Evolutionary conservation across 2,797 vertebrate genomes (phyloP).

Genomic region (Psittacula derbiana): DNA sequence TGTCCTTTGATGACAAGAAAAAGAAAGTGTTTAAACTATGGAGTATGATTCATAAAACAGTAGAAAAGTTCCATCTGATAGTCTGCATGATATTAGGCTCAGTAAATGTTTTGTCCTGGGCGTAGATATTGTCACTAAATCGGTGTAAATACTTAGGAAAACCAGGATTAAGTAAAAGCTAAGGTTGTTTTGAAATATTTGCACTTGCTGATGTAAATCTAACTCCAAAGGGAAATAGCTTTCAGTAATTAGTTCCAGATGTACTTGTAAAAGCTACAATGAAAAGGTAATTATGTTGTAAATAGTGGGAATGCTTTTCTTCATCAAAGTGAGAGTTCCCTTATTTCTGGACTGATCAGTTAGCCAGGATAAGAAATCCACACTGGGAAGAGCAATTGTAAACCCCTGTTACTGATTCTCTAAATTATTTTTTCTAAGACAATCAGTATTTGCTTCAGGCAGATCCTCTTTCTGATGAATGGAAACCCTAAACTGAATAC

Average conservation of each 20-base stretch:
- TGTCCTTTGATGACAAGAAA: constrained; percentile 58
- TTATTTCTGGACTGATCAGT: constrained; percentile 52
- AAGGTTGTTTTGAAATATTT: constrained; percentile 36
- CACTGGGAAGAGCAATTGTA: constrained; percentile 34
- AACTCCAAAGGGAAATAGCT: constrained; percentile 24
- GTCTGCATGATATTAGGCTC: constrained; percentile 54
- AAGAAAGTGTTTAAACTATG: constrained; percentile 67
- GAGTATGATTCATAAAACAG: constrained; percentile 62
- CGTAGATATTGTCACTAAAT: not conserved
- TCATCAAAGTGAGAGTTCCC: constrained; percentile 52
- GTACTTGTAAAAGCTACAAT: constrained; percentile 51
- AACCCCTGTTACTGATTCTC: constrained; percentile 57
- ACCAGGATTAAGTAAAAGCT: not conserved
- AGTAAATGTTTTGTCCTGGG: not conserved
- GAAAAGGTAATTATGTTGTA: constrained; percentile 56
- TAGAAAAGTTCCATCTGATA: constrained; percentile 75
- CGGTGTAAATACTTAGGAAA: not conserved
- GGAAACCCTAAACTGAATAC: constrained; percentile 80
- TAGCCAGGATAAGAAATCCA: constrained; percentile 50
- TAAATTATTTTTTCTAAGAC: constrained; percentile 76
- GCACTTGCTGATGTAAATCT: constrained; percentile 35
- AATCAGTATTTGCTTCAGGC: constrained; percentile 81
- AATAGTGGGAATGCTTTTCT: constrained; percentile 48
- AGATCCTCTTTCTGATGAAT: constrained; percentile 77
- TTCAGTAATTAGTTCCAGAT: constrained; percentile 50